phyloP scores from a whole-genome alignment of 1,140 invertebrate genomes.

The Sminthurides bifidus region DNA sequence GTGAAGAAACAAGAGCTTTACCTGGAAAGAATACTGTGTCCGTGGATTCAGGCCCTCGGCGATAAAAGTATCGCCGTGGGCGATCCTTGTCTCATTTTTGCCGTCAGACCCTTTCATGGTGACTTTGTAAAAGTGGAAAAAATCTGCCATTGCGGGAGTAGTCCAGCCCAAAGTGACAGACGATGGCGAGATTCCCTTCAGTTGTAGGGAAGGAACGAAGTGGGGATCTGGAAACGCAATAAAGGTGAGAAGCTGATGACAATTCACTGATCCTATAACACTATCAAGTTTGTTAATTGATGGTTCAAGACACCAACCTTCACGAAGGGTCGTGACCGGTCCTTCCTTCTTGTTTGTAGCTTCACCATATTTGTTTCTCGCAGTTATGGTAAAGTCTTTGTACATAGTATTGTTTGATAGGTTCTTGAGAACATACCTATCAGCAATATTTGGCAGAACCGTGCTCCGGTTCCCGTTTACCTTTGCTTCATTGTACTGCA shows the following conservation, averaged over 20 bases:
- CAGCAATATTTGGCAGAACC: neutral
- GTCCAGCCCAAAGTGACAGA: slow-evolving; percentile 68
- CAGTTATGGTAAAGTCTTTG: slow-evolving; percentile 24
- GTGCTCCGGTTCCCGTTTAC: neutral
- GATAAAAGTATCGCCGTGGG: slow-evolving; percentile 16
- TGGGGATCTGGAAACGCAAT: slow-evolving; percentile 47
- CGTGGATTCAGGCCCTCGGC: slow-evolving; percentile 39
- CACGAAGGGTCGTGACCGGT: slow-evolving; percentile 45
- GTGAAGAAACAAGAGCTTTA: too few relatives aligned
- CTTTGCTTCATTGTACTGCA: slow-evolving; percentile 23
- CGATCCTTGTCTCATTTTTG: neutral
- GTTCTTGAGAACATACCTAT: slow-evolving; percentile 25
- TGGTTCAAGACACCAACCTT: too few relatives aligned
- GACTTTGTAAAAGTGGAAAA: slow-evolving; percentile 29
- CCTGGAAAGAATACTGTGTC: slow-evolving; percentile 64
- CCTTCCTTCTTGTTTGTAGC: neutral
- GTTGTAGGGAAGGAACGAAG: slow-evolving; percentile 60
- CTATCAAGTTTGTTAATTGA: too few relatives aligned
- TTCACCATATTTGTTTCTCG: slow-evolving; percentile 38
- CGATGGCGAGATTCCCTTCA: slow-evolving; percentile 60
- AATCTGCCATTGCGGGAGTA: slow-evolving; percentile 42
- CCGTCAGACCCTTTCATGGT: slow-evolving; percentile 6
- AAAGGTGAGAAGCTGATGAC: too few relatives aligned
- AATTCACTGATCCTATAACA: too few relatives aligned
- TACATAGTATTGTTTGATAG: slow-evolving; percentile 23